Conservation (phyloP, 35 echinoderm and acorn worm genomes). For the Apostichopus californicus region DNA sequence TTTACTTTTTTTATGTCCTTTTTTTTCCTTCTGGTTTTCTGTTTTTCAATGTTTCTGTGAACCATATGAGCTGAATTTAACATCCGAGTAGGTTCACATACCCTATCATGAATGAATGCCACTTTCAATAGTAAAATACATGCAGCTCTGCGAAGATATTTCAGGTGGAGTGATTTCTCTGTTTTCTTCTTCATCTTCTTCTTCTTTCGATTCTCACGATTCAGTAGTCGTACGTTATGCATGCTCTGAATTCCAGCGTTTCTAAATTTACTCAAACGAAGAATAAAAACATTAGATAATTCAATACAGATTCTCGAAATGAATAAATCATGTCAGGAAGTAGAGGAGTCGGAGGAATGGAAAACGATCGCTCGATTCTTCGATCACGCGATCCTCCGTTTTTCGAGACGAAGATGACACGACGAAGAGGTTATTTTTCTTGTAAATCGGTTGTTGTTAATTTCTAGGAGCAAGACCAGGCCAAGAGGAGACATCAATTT, state of each 20-base stretch:
- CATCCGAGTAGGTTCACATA: too few species aligned
- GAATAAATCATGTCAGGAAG: conserved; percentile 15
- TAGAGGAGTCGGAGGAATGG: background rate
- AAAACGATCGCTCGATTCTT: background rate
- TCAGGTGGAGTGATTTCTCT: too few species aligned
- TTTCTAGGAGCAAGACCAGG: conserved; percentile 75
- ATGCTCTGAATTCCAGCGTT: background rate
- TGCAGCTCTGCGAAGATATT: too few species aligned
- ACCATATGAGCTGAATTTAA: too few species aligned
- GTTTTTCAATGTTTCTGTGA: too few species aligned
- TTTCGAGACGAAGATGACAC: background rate
- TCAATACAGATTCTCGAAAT: background rate
- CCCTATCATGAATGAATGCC: too few species aligned
- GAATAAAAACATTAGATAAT: conserved; percentile 29
- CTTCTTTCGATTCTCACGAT: background rate
- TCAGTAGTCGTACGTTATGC: background rate
- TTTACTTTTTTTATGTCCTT: too few species aligned
- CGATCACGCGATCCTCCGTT: background rate
- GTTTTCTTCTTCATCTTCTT: too few species aligned
- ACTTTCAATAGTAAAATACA: too few species aligned
- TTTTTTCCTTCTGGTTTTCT: too few species aligned
- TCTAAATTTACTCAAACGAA: background rate
- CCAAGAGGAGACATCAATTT: conserved; percentile 79
- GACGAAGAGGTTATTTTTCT: background rate
- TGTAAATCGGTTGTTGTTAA: background rate